Percentiles rank a stretch among this genome's conserved stretches.
Evolutionary conservation across 2,888 invertebrate species (phyloP).

Genomic region (Acronicta leporina): DNA sequence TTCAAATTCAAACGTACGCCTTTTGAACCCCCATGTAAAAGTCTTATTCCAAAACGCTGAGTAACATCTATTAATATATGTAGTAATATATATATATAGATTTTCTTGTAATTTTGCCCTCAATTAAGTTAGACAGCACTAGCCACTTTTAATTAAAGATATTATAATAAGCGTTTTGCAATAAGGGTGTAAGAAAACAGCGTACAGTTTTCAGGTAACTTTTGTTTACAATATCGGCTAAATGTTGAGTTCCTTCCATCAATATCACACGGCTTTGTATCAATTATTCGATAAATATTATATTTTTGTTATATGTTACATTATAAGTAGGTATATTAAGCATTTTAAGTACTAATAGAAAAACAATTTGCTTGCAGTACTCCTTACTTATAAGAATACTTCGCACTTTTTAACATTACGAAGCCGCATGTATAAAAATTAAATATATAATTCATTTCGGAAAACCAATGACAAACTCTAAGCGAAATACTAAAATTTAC

Average conservation of each 20-base stretch:
- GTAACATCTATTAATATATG: neutral
- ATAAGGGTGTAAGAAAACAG: neutral
- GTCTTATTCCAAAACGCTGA: slow-evolving; percentile 1
- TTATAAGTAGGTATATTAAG: slow-evolving; percentile 19
- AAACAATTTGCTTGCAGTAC: slow-evolving; percentile 25
- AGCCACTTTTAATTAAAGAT: neutral
- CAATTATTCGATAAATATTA: slow-evolving; percentile 53
- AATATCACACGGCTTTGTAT: slow-evolving; percentile 78
- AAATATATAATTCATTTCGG: no score
- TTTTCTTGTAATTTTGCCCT: no score
- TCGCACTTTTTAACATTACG: neutral
- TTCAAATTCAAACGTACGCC: slow-evolving; percentile 1
- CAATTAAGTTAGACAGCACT: no score
- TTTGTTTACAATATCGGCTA: slow-evolving; percentile 53
- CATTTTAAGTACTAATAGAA: slow-evolving; percentile 51
- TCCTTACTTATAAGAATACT: slow-evolving; percentile 23
- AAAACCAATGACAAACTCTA: no score
- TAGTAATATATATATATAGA: no score
- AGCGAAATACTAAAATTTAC: no score
- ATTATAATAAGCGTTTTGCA: neutral
- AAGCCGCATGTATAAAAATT: no score
- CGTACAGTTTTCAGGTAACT: slow-evolving; percentile 74
- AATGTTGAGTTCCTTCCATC: slow-evolving; percentile 67
- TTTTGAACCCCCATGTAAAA: slow-evolving; percentile 4
- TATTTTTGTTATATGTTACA: slow-evolving; percentile 43